A percentile compares a stretch with the other conserved stretches of the same genome.
These are phyloP conservation scores for Catocala nupta DNA, from an alignment of 2,888 invertebrate genomes.

Conservation along the genomic window DNA sequence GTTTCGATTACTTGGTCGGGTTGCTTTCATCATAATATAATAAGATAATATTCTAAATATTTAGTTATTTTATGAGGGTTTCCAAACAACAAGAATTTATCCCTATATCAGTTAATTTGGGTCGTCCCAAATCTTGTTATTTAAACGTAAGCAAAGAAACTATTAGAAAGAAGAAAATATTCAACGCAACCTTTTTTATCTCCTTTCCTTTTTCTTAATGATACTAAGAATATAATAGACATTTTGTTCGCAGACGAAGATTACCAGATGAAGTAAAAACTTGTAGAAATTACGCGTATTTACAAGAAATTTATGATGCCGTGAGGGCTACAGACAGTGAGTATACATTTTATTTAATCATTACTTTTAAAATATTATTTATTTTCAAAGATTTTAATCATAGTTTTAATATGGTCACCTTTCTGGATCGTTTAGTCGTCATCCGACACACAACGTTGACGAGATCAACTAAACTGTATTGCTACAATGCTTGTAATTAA, in stretches of 20 bases:
- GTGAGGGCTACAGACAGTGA: slow-evolving; percentile 89
- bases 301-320: slow-evolving; percentile 91
- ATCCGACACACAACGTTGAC: too few species aligned
- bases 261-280: slow-evolving; percentile 89
- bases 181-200: not conserved
- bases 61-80: not conserved
- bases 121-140: not conserved
- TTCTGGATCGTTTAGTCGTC: too few species aligned
- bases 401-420: too few species aligned
- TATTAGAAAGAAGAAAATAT: not conserved
- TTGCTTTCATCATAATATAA: too few species aligned
- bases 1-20: too few species aligned
- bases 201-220: not conserved
- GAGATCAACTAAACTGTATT: too few species aligned
- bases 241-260: slow-evolving; percentile 86
- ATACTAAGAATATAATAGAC: slow-evolving; percentile 1
- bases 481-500: too few species aligned
- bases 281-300: slow-evolving; percentile 90
- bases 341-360: slow-evolving; percentile 46
- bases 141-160: not conserved
- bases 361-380: too few species aligned
- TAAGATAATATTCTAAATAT: not conserved
- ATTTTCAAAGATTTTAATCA: too few species aligned
- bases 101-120: not conserved
- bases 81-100: not conserved